Evolutionary conservation across 1,140 invertebrate species (phyloP).

Genomic region (Bombus waltoni): DNA sequence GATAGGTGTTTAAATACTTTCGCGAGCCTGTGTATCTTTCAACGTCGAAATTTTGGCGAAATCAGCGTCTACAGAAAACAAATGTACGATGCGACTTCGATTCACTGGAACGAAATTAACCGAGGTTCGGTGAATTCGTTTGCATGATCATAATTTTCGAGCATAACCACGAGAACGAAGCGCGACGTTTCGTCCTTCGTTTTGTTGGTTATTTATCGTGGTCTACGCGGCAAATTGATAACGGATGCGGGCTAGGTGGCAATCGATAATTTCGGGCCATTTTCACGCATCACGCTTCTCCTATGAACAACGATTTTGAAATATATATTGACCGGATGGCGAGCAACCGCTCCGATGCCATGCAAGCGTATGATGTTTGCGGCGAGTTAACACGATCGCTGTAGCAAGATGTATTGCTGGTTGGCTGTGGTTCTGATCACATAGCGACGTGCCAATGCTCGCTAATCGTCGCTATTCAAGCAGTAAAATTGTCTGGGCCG

Average conservation of each 20-base stretch:
- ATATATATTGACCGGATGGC: slow-evolving; percentile 1
- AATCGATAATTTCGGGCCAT: slow-evolving; percentile 30
- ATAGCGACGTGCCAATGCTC: slow-evolving; percentile 6
- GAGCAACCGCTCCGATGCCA: background rate
- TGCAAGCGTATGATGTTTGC: slow-evolving; percentile 33
- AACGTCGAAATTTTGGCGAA: too few relatives aligned
- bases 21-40: too few relatives aligned
- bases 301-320: slow-evolving; percentile 23
- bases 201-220: slow-evolving; percentile 16
- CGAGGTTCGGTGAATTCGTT: background rate
- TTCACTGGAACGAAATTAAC: background rate
- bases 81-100: background rate
- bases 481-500: slow-evolving; percentile 5
- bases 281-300: slow-evolving; percentile 19
- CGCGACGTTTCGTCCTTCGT: background rate
- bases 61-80: background rate
- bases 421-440: slow-evolving; percentile 24
- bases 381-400: slow-evolving; percentile 30
- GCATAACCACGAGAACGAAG: background rate
- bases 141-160: background rate
- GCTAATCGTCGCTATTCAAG: slow-evolving; percentile 9
- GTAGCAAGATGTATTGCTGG: slow-evolving; percentile 29
- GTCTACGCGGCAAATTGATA: slow-evolving; percentile 19
- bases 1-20: too few relatives aligned
- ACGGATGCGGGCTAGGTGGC: slow-evolving; percentile 15